Base-by-base conservation (phyloP, 64 coral and sea anemone species). In the Hydrozoanthus tunicans region DNA sequence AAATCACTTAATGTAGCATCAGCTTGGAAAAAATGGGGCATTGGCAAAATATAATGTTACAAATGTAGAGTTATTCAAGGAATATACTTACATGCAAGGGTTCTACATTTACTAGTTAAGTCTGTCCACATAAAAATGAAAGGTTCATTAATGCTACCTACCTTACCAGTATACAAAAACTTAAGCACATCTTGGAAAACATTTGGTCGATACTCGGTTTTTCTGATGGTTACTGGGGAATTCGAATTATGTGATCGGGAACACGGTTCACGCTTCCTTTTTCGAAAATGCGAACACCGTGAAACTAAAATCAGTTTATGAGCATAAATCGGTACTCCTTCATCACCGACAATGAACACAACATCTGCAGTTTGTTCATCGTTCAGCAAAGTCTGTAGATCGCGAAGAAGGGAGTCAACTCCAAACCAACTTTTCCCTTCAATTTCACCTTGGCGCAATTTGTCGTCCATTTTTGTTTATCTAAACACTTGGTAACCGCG, bases 91-190 rank as follows among this genome's bases (percentile, higher is more conserved):
- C 6, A 43, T 43, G 32, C 32, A 43, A 43, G 32, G 32, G 32
- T 2, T 43, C 32, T 2, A 0, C 32, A 43, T 43, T 43, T 43
- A 43, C 32, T 43, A 0, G 10, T 17, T 63, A 63, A 51, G 25
- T 89, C 6, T 7, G 10, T 5, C 17, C 9, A 13, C 77, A 66
- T 66, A 66, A 15, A 66, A 15, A 17, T 66, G 10, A 13, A 14
- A 15, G 63, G 63, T 66, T 11, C 10, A 53, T 10, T 66, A 83
- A 43, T 15, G 5, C 27, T 15, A 94, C 68, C 77, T 89, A 99
- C 97, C 91, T 95, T 99, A 90, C 97, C 94, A 26, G 97, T 95
- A 56, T 99, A 99, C 12, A 95, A 63, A 89, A 93, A 99, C 17
- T 74, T 81, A 4, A 99, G 81, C 64, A 99, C 97, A 56, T 99